Conservation (phyloP, 2,888 invertebrate species). For the Cerastis leucographa region DNA sequence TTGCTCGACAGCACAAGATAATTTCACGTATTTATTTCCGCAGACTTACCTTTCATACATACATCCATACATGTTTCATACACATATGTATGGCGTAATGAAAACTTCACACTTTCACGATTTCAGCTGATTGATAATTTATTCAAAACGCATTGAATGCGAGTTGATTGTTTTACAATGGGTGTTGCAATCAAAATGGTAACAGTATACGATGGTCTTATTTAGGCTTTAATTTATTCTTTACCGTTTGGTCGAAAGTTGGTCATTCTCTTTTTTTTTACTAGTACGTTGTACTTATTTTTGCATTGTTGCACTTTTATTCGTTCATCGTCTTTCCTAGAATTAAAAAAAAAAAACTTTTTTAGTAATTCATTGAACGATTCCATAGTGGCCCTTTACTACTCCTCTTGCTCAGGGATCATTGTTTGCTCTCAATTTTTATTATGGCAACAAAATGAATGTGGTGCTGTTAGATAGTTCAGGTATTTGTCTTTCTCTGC, state of each 20-base stretch:
- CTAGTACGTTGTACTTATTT: background rate
- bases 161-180: constrained; percentile 38
- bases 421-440: background rate
- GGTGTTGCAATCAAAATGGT: constrained; percentile 28
- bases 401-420: background rate
- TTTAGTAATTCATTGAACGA: background rate
- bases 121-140: constrained; percentile 57
- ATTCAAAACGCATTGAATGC: constrained; percentile 47
- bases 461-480: background rate
- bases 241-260: background rate
- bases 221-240: constrained; percentile 3
- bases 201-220: background rate
- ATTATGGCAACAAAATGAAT: accelerated
- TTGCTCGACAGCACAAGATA: constrained; percentile 71
- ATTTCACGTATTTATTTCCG: constrained; percentile 72
- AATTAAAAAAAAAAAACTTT: too few species aligned
- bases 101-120: constrained; percentile 80
- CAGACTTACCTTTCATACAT: constrained; percentile 59
- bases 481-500: background rate
- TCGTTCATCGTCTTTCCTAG: too few species aligned
- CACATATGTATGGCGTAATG: constrained; percentile 66
- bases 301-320: too few species aligned
- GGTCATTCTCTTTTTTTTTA: background rate
- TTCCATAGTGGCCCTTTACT: background rate
- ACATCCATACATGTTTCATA: constrained; percentile 56